Conservation (phyloP, 2,113 vertebrate species). For the Haplochromis vanheusdeni region DNA sequence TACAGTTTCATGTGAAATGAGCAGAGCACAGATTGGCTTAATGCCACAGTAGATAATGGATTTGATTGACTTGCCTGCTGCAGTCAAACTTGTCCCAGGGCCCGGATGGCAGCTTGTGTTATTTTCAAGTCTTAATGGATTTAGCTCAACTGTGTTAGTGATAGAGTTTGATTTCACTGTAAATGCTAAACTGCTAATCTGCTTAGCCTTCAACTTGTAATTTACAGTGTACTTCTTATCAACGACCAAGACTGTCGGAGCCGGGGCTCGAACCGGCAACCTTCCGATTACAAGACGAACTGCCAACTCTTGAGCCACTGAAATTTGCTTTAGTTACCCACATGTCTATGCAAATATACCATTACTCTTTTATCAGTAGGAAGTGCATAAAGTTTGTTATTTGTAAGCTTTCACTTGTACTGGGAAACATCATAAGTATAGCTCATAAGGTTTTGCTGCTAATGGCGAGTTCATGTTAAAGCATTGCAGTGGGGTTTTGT, state of each 20-base stretch:
- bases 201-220: neutral
- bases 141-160: neutral
- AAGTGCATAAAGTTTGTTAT: neutral
- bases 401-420: neutral
- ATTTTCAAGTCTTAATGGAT: neutral
- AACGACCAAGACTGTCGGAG: rapidly evolving
- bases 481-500: neutral
- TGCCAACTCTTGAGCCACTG: neutral
- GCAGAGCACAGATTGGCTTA: neutral
- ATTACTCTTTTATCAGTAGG: neutral
- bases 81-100: neutral
- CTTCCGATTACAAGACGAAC: neutral
- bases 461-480: neutral
- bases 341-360: neutral
- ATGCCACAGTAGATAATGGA: neutral
- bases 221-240: neutral
- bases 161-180: neutral
- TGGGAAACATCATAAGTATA: neutral
- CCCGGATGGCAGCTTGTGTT: neutral
- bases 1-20: neutral
- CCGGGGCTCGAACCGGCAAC: rapidly evolving
- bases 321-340: neutral
- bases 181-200: neutral
- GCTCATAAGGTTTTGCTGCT: neutral
- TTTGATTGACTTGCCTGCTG: neutral